phyloP scores from a whole-genome alignment of 2,888 invertebrate genomes.

The Artemia sinica region DNA sequence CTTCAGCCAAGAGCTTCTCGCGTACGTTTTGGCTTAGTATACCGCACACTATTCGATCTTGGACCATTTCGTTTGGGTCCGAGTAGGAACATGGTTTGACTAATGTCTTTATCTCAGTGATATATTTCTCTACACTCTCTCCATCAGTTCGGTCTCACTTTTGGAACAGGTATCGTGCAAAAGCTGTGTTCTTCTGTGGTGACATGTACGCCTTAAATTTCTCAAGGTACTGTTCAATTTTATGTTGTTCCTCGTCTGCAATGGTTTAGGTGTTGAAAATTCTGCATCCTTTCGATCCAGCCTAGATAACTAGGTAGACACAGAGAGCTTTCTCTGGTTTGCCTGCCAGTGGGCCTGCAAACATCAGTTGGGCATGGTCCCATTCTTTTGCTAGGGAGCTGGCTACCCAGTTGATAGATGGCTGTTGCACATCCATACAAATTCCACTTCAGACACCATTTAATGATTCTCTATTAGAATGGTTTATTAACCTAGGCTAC shows the following conservation, averaged over 20 bases:
- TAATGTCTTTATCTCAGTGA: neutral
- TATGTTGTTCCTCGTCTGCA: neutral
- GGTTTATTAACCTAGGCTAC: too few species aligned
- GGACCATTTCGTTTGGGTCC: too few species aligned
- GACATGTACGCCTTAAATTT: neutral
- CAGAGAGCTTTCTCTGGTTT: too few species aligned
- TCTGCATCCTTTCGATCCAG: neutral
- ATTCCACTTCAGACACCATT: too few species aligned
- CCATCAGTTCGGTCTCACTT: neutral
- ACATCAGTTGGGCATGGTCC: too few species aligned
- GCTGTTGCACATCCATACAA: too few species aligned
- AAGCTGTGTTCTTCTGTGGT: conserved; percentile 10
- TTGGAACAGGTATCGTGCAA: neutral
- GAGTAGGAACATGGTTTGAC: neutral
- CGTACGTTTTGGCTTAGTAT: too few species aligned
- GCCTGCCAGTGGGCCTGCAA: too few species aligned
- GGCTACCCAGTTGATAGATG: too few species aligned
- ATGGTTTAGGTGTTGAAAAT: conserved; percentile 13
- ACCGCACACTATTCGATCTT: too few species aligned
- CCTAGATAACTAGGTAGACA: conserved; percentile 2
- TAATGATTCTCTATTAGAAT: too few species aligned
- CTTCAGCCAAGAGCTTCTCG: neutral
- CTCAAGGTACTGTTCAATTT: neutral
- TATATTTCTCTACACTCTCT: neutral
- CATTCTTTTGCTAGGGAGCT: too few species aligned